A percentile compares a stretch with the other conserved stretches of the same genome.
Evolutionary conservation across 2,797 vertebrate genomes (phyloP).

Genomic region (Anguilla marmorata): DNA sequence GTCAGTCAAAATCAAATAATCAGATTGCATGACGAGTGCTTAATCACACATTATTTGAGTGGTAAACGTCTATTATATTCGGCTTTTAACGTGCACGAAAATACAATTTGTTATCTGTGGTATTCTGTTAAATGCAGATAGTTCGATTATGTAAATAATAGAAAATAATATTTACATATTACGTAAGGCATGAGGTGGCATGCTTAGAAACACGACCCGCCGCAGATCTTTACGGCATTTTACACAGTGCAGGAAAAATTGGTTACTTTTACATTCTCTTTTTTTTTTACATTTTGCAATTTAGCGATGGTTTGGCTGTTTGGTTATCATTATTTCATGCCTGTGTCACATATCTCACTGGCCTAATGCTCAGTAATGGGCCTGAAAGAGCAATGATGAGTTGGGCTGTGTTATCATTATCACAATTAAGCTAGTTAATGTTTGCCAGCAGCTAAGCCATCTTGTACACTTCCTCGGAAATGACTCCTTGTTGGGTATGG

Average conservation of each 20-base stretch:
- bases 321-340: neutral
- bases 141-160: neutral
- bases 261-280: neutral
- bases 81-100: neutral
- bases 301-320: neutral
- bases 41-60: neutral
- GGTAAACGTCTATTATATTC: neutral
- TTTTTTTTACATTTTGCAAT: neutral
- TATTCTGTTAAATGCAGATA: neutral
- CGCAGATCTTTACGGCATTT: neutral
- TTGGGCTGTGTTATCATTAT: neutral
- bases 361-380: neutral
- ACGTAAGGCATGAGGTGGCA: neutral
- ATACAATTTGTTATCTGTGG: neutral
- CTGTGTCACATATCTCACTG: neutral
- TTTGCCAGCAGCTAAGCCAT: neutral
- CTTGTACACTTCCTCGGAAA: neutral
- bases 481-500: neutral
- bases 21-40: neutral
- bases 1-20: neutral
- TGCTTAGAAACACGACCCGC: neutral
- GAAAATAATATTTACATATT: neutral
- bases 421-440: neutral
- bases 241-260: neutral
- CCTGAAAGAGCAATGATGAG: neutral